Evolutionary conservation across 1,140 invertebrate genomes (phyloP), one percentile per base, ranked within the genome.

Genomic region (Myzus persicae): DNA sequence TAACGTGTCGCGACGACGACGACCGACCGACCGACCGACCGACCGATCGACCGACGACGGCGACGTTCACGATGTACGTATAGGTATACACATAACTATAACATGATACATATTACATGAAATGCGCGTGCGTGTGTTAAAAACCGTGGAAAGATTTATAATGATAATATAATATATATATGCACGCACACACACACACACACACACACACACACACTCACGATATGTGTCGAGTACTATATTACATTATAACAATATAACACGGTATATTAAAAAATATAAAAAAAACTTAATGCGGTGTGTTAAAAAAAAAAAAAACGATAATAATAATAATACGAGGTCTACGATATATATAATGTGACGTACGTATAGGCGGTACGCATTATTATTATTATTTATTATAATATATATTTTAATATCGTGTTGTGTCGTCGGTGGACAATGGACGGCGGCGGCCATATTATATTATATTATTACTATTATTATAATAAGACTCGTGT

Each of bases 161-260:
- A 67, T n/a, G n/a, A n/a, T 59, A 84, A 40, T 84, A 84, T 40
- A 40, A 38, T 84, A 26, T 22, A 40, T 84, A 84, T 40, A 84
- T 38, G 36, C 31, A 76, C 54, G 24, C 51, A 59, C n/a, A 24
- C 36, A 38, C 40, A 84, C 22, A 84, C 24, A 81, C 20, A 81
- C 54, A 31, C 54, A 67, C n/a, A 81, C 59, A 31, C 54, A 67
- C 24, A 59, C 54, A 59, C 59, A 67, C 59, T 67, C 5, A 31
- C 59, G 31, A n/a, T 67, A 67, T 67, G 31, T 67, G 59, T 67
- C 59, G 59, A 67, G 59, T 84, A 84, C 11, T 89, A 89, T 51
- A 89, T 89, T 89, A 89, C 87, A 51, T 89, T 89, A 51, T 89
- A 89, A 89, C 44, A 89, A 48, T 51, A 89, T 51, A 89, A 40